Conservation (phyloP, 2,113 vertebrate species). For the Lynx canadensis region DNA sequence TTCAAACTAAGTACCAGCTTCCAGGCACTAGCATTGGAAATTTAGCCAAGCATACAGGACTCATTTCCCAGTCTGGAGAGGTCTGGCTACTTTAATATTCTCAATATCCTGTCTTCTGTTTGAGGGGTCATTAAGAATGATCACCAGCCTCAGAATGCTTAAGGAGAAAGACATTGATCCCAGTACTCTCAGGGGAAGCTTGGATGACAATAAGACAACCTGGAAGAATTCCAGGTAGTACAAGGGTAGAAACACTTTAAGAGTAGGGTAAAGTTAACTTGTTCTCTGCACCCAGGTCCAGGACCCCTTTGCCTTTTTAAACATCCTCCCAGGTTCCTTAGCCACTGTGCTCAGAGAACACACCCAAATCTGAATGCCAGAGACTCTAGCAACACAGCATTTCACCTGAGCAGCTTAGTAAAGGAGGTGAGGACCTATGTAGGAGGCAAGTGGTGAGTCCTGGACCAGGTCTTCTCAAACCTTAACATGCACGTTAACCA, state of each 20-base stretch:
- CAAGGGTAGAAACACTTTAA: background rate
- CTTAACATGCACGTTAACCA: background rate
- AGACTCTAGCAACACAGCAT: background rate
- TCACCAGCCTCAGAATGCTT: background rate
- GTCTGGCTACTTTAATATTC: background rate
- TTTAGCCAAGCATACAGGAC: background rate
- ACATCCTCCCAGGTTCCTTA: background rate
- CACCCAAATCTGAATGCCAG: background rate
- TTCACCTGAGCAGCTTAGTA: background rate
- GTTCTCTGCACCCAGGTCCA: background rate
- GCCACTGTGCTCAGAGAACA: background rate
- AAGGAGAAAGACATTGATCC: background rate
- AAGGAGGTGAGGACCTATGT: background rate
- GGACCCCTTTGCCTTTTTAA: background rate
- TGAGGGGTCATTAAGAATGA: background rate
- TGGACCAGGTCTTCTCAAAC: background rate
- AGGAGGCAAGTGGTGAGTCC: background rate
- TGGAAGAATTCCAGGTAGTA: background rate
- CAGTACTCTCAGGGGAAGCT: background rate
- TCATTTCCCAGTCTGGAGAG: background rate
- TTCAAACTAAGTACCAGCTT: background rate
- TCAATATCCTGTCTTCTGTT: background rate
- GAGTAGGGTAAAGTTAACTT: background rate
- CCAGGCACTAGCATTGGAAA: background rate
- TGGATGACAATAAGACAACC: background rate